Evolutionary conservation across 37 sponge, comb jelly and placozoan genomes (phyloP).

Genomic region (Chondrosia reniformis): DNA sequence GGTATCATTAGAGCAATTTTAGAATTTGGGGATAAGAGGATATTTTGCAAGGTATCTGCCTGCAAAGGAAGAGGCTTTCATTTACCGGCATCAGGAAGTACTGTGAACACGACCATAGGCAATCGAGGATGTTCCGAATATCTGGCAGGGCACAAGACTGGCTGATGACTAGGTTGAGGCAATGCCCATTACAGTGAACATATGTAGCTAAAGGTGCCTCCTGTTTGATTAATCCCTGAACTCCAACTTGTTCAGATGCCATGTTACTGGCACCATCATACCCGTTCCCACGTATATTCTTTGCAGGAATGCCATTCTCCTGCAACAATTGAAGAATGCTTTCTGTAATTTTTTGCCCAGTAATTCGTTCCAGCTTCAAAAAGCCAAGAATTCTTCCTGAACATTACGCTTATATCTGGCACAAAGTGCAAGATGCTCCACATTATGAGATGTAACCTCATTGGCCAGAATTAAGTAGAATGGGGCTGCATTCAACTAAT

Average conservation of each 20-base stretch:
- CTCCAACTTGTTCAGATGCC: constrained; percentile 32
- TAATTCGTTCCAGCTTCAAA: constrained; percentile 38
- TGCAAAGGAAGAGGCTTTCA: no score
- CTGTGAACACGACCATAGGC: background rate
- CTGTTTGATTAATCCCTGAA: constrained; percentile 40
- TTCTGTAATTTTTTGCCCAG: constrained; percentile 48
- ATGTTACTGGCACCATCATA: constrained; percentile 66
- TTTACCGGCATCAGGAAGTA: constrained; percentile 36
- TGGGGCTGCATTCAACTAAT: background rate
- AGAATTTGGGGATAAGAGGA: no score
- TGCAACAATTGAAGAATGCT: constrained; percentile 27
- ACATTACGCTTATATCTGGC: constrained; percentile 41
- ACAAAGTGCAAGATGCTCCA: constrained; percentile 42
- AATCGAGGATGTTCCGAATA: constrained; percentile 39
- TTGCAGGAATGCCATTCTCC: constrained; percentile 25
- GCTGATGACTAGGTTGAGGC: constrained; percentile 39
- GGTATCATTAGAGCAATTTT: no score
- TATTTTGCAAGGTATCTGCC: no score
- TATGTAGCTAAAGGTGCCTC: constrained; percentile 42
- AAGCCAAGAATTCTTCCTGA: constrained; percentile 50
- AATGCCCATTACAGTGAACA: constrained; percentile 56
- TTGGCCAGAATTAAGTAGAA: constrained; percentile 37
- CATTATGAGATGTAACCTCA: constrained; percentile 48
- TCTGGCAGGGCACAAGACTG: constrained; percentile 40
- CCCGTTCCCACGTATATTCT: constrained; percentile 45